Base-by-base conservation (phyloP, 2,113 vertebrate genomes). In the Neoarius graeffei region DNA sequence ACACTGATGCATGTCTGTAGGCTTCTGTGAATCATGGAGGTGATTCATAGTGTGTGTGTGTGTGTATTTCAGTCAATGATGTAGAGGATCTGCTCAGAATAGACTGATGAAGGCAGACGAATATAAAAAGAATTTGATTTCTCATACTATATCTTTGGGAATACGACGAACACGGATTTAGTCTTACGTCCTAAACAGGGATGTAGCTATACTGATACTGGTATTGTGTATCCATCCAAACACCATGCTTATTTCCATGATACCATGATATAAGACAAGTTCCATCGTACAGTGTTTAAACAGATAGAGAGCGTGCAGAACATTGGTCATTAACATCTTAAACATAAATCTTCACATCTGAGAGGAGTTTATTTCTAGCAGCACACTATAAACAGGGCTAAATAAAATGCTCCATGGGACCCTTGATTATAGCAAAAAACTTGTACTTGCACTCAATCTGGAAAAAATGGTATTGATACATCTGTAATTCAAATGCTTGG, bases 41-140 rank as follows among this genome's bases (percentile, higher is more conserved):
- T 82, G 57, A 82, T 82, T 82, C 80, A 82, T 62, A 48, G 30
- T 62, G 27, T 60, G 25, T 80, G 77, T 80, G 52, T 56, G 50
- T n/a, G 71, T 35, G n/a, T 57, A 57, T 81, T 60, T 81, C 80
- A 57, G 77, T 5, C 54, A 30, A 57, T 23, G 80, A 57, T 62
- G 56, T 11, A 60, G 30, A 30, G 57, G 80, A 81, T 60, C 35
- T 62, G 57, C 80, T 82, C 19, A 42, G 62, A 82, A 82, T 82
- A 82, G 19, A 62, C 5, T 25, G 35, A 60, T 25, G 11, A 82
- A 81, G 9, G 56, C 56, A 42, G 11, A 62, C 17, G 25, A 42
- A 25, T 60, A 23, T 35, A 60, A 60, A 81, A 81, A 81, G 20
- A 42, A 57, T 35, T 79, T 74, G 74, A 77, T n/a, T 77, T 52